phyloP scores from a whole-genome alignment of 2,888 invertebrate genomes.

The Myathropa florea region DNA sequence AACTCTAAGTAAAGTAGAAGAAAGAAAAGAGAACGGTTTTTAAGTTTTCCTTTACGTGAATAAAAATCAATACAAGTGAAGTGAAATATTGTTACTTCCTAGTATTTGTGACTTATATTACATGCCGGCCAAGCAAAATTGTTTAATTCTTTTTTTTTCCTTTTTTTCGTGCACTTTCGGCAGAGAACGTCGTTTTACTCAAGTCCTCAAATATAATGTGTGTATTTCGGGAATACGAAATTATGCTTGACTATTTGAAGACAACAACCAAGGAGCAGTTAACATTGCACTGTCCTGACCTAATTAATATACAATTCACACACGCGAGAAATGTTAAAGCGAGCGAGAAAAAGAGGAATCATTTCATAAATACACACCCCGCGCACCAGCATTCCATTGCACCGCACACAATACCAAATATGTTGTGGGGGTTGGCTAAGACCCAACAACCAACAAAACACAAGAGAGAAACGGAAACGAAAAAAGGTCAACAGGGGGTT shows the following conservation, averaged over 20 bases:
- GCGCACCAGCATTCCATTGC: conserved; percentile 22
- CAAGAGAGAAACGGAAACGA: background rate
- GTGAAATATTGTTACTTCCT: background rate
- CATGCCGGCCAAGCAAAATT: conserved; percentile 12
- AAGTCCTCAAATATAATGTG: background rate
- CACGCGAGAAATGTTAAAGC: background rate
- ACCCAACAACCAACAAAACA: background rate
- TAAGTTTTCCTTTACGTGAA: conserved; percentile 1
- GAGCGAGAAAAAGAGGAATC: background rate
- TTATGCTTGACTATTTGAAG: background rate
- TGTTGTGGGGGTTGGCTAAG: conserved; percentile 37
- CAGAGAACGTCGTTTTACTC: background rate
- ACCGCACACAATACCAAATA: conserved; percentile 43
- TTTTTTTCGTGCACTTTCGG: background rate
- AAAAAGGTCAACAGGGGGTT: conserved; percentile 41
- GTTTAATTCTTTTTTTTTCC: background rate
- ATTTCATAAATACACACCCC: conserved; percentile 4
- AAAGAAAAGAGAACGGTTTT: background rate
- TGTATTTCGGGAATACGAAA: no score
- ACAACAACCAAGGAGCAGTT: background rate
- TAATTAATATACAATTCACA: background rate
- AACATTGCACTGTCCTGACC: background rate
- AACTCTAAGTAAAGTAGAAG: no score
- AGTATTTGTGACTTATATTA: background rate
- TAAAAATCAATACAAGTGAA: conserved; percentile 49